These are phyloP conservation scores for Columba guinea DNA, from an alignment of 2,797 vertebrate genomes.

Conservation along the genomic window DNA sequence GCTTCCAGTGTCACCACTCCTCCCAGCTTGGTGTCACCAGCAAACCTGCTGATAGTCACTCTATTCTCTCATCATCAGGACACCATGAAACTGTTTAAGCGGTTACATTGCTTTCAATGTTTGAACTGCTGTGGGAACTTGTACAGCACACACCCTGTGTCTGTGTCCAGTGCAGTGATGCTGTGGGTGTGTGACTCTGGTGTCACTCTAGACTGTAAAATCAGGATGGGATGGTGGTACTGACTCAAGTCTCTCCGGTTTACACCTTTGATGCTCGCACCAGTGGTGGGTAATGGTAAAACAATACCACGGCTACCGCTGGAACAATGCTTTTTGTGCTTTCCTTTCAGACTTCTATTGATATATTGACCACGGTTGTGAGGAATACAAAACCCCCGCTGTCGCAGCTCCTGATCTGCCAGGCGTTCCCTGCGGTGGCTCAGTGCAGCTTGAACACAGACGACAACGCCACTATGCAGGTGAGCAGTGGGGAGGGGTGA, in stretches of 20 bases:
- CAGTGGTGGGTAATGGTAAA: neutral
- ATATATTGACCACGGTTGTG: slow-evolving; percentile 97
- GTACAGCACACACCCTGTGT: accelerated
- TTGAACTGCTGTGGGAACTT: neutral
- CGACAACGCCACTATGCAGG: slow-evolving; percentile 98
- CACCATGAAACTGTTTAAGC: neutral
- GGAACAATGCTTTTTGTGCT: neutral
- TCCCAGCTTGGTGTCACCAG: too few relatives aligned
- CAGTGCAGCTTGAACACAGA: slow-evolving; percentile 96
- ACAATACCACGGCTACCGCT: neutral
- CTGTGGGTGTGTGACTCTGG: neutral
- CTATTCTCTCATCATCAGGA: neutral
- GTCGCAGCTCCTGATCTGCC: slow-evolving; percentile 94
- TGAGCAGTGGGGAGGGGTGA: slow-evolving; percentile 47
- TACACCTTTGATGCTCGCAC: neutral
- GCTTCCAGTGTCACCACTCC: too few relatives aligned
- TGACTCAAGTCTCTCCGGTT: neutral
- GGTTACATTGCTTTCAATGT: neutral
- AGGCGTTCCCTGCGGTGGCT: slow-evolving; percentile 95
- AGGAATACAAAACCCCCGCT: slow-evolving; percentile 94
- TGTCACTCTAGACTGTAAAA: neutral
- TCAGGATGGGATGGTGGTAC: neutral
- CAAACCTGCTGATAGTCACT: too few relatives aligned
- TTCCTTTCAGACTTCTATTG: slow-evolving; percentile 89
- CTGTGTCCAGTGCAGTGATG: neutral